Base-by-base conservation (phyloP, 1,140 invertebrate genomes). In the Eupristina koningsbergeri region DNA sequence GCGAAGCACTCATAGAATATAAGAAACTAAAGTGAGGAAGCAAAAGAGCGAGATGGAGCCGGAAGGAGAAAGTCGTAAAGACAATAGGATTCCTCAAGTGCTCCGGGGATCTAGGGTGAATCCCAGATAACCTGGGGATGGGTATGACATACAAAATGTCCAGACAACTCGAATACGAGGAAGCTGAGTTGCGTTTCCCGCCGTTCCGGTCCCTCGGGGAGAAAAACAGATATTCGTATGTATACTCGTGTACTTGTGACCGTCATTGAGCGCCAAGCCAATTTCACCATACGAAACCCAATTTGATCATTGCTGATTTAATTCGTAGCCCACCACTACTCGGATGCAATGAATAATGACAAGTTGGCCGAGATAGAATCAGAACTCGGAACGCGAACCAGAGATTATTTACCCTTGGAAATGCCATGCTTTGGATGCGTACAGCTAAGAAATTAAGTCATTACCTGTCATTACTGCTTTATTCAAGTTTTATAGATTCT, bases 241-340 rank as follows among this genome's bases (percentile, higher is more conserved):
- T 5, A 45, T 7, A 11, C 41, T 45, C 8, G 39, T 53, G 15
- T 34, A 45, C 83, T 36, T 76, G 36, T 74, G 36, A 71, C 22
- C 75, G 69, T 67, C 64, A 86, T 1, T 13, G 19, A 26, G 53
- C 22, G 22, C 26, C 53, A 13, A 26, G 87, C 87, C 86, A 87
- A 86, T 87, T 89, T 83, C 86, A 87, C 89, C 89, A 88, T 80
- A 58, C 50, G 19, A 47, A 31, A 67, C 31, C 64, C 82, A 47
- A 84, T 86, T 86, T 81, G 81, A 87, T 86, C 84, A 83, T 41
- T 71, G 82, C 31, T 69, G 69, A 78, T 74, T 36, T 76, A 69
- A 81, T 85, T 69, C 63, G 34, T 63, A 36, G 61, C 22, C 41
- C 71, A 84, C 81, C 50, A 76, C 64, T 36, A 19, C 1, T 26